phyloP scores from a whole-genome alignment of 1,140 invertebrate species.

The Temnothorax nylanderi region DNA sequence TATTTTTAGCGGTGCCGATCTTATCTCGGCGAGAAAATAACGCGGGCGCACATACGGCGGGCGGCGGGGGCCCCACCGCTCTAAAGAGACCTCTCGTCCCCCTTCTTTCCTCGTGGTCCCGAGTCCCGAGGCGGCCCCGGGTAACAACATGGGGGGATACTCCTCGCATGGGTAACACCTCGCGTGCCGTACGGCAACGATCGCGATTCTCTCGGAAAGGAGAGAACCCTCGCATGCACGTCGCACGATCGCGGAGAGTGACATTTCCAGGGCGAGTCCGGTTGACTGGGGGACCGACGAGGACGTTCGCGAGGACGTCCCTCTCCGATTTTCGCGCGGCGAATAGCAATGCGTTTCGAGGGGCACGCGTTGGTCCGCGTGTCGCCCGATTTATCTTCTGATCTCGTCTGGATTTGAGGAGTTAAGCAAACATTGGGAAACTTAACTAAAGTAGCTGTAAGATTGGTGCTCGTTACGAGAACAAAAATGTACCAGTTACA shows the following conservation, averaged over 20 bases:
- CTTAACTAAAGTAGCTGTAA: not conserved
- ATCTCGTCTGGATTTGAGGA: not conserved
- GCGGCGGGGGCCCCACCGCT: not conserved
- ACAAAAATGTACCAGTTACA: not conserved
- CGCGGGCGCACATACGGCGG: constrained; percentile 17
- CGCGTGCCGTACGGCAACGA: constrained; percentile 22
- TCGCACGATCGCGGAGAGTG: not conserved
- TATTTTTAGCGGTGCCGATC: constrained; percentile 70
- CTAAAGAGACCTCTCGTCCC: not conserved
- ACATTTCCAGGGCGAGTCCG: not conserved
- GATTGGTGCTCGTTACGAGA: no score
- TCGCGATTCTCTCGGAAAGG: constrained; percentile 29
- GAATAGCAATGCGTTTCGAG: not conserved
- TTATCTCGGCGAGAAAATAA: constrained; percentile 68
- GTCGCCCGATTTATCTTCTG: not conserved
- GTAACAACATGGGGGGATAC: constrained; percentile 25
- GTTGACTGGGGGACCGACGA: not conserved
- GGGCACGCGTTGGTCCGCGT: not conserved
- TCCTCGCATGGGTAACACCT: constrained; percentile 32
- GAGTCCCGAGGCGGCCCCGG: not conserved
- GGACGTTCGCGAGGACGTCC: not conserved
- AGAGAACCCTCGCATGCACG: not conserved
- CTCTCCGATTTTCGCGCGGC: not conserved
- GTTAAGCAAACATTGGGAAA: not conserved
- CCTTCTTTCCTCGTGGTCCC: not conserved